These are phyloP conservation scores for Chalcosyrphus nemorum DNA, from an alignment of 2,888 invertebrate species.

Conservation along the genomic window DNA sequence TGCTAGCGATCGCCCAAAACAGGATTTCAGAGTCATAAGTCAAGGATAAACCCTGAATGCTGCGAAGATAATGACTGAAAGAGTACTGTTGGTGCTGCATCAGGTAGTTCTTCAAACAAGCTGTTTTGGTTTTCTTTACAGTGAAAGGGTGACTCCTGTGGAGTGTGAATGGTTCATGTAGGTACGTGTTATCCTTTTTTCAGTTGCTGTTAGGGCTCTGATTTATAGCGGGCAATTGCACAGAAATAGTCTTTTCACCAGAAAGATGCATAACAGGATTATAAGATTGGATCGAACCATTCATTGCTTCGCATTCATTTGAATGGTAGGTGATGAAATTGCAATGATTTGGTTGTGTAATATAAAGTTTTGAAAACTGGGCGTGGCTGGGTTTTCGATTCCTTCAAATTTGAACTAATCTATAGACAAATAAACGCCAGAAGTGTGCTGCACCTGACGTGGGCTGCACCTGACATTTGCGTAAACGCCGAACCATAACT, in stretches of 20 bases:
- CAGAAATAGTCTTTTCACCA: conserved; percentile 26
- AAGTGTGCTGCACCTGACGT: too few relatives aligned
- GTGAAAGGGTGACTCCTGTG: conserved; percentile 60
- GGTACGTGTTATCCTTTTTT: conserved; percentile 38
- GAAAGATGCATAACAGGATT: conserved; percentile 34
- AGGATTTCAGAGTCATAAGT: conserved; percentile 77
- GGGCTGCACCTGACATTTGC: too few relatives aligned
- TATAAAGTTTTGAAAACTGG: too few relatives aligned
- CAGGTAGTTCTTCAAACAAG: conserved; percentile 41
- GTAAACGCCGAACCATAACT: too few relatives aligned
- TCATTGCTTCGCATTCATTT: conserved; percentile 21
- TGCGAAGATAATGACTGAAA: conserved; percentile 57
- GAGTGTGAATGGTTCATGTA: conserved; percentile 53
- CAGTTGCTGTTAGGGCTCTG: conserved; percentile 27
- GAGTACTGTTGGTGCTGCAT: conserved; percentile 34
- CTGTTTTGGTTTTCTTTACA: conserved; percentile 38
- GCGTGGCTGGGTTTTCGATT: too few relatives aligned
- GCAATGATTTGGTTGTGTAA: too few relatives aligned
- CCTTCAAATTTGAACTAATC: too few relatives aligned
- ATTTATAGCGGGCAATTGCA: conserved; percentile 64
- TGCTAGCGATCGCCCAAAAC: conserved; percentile 62
- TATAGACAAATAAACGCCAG: too few relatives aligned
- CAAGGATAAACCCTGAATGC: conserved; percentile 77
- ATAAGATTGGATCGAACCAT: background rate
- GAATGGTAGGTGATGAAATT: background rate